Evolutionary conservation across 2,797 vertebrate genomes (phyloP), one percentile per base, ranked within the genome.

Genomic region (Characodon lateralis): DNA sequence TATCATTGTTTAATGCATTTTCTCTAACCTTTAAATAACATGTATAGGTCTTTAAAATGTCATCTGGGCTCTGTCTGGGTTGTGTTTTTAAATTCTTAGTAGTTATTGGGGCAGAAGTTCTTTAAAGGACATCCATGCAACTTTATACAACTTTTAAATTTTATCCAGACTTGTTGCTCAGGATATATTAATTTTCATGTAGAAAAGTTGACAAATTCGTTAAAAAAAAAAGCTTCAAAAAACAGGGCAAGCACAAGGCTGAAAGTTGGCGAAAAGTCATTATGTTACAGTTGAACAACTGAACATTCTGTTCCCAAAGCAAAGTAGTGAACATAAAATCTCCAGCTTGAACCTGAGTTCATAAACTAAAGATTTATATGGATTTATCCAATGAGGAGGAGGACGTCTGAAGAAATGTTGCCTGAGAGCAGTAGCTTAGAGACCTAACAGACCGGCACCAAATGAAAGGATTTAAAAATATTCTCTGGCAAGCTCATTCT

Each of bases 71-170:
- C 56, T 78, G 84, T 58, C 84, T 78, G 83, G 59, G 91, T 90
- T 90, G 87, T 89, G 83, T 92, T 92, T 92, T 92, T 93, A 92
- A 93, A 93, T 92, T 85, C 76, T 89, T 83, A 91, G 83, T 88
- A 90, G 89, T 85, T 82, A 68, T 39, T 81, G 80, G 83, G 85
- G 90, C 80, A 35, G 59, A 63, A 0, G 6, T 63, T 8, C 14
- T 2, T 63, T 63, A 22, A 31, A 63, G 28, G 28, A 35, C 59
- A 35, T 8, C 18, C 16, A 18, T 20, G 50, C 5, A 35, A 3
- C 59, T 35, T 35, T 63, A 31, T 63, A 2, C 14, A 59, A 24
- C 26, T 59, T 59, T 18, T 16, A 10, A 51, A 24, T 55, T 55
- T 55, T 22, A 6, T 63, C 35, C 28, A 35, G 14, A 63, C 16